Base-by-base conservation (phyloP, 1,140 invertebrate genomes). In the Aethina tumida region DNA sequence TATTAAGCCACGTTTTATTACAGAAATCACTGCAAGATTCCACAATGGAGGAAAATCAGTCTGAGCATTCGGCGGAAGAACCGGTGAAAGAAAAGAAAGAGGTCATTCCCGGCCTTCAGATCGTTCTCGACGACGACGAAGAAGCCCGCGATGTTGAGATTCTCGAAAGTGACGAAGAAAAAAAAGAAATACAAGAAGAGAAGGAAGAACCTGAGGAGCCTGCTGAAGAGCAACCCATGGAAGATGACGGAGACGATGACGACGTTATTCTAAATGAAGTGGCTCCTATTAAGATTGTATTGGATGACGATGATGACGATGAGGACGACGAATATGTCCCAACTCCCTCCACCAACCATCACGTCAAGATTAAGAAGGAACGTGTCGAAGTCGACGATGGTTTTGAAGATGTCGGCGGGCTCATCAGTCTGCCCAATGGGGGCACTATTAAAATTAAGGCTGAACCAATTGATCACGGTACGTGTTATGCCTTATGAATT, bases 381-480 rank as follows among this genome's bases (percentile, higher is more conserved):
- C 62, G 62, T n/a, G 30, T 15, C 5, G 18, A 28, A 8, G 31
- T 37, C 28, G 41, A 52, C 45, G 60, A 65, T 25, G 65, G 70
- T 51, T 67, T 69, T 41, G 47, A 54, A n/a, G 65, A 62, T 37
- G 57, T 59, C 3, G 54, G 49, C 26, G 52, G 52, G 18, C 31
- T 57, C 4, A 32, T 58, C 13, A 54, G 53, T 34, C 37, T 58
- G 21, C 60, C 52, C 41, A 55, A 55, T 37, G 60, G 57, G 10
- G 47, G 29, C 7, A 54, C 64, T 10, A 51, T 75, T 9, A 67
- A 68, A 52, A 57, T 75, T 29, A 76, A 76, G 49, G 62, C 65
- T 50, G 75, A 78, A 51, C 73, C 74, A 13, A 36, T 70, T 5
- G 74, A 76, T 51, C 64, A 66, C 29, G 73, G 74, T 76, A 54